These are phyloP conservation scores for Mormyrus lacerda DNA, from an alignment of 2,113 vertebrate genomes.

Conservation along the genomic window DNA sequence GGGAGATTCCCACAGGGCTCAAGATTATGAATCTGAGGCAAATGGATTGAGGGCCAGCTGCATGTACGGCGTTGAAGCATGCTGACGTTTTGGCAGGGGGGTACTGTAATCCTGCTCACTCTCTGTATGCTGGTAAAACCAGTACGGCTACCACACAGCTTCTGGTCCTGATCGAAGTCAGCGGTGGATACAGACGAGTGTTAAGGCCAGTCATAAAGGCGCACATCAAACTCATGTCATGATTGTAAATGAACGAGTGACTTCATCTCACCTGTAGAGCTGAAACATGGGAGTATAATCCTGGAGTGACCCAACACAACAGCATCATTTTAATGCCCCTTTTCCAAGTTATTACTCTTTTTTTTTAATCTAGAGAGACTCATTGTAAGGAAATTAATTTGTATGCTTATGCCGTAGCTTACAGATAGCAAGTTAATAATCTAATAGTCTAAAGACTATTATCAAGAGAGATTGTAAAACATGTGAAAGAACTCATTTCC, in stretches of 20 bases:
- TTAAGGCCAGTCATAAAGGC: background rate
- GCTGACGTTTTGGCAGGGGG: background rate
- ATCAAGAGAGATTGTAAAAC: conserved; percentile 25
- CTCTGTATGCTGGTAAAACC: background rate
- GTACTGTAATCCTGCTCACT: background rate
- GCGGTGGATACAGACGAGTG: background rate
- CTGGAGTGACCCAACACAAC: background rate
- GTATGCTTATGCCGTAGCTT: background rate
- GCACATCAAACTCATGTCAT: background rate
- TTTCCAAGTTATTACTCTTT: background rate
- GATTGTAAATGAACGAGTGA: background rate
- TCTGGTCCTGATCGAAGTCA: background rate
- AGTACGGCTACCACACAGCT: background rate
- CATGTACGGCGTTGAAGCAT: background rate
- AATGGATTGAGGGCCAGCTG: background rate
- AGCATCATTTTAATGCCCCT: background rate
- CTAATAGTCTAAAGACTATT: conserved; percentile 23
- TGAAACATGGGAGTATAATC: background rate
- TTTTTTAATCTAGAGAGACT: background rate
- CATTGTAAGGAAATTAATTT: background rate
- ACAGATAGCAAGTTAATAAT: conserved; percentile 24
- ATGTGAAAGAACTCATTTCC: conserved; percentile 26
- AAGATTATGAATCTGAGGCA: conserved; percentile 30
- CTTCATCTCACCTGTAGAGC: background rate
- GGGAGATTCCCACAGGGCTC: conserved; percentile 29